Conservation (phyloP, 2,113 vertebrate genomes). For the Neogobius melanostomus region DNA sequence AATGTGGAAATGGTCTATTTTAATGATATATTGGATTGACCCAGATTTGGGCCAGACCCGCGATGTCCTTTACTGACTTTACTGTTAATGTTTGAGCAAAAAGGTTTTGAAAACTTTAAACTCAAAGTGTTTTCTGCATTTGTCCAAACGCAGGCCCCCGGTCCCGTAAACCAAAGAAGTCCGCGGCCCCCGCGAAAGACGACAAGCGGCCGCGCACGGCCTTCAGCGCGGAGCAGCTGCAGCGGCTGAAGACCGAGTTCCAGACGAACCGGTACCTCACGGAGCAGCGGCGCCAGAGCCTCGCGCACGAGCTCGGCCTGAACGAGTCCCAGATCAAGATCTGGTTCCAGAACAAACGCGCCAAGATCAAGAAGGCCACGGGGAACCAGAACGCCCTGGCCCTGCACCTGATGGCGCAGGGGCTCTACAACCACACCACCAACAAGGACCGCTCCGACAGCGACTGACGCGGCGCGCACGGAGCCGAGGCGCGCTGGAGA, state of each 20-base stretch:
- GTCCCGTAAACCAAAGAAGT: conserved; percentile 87
- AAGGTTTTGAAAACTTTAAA: too few species aligned
- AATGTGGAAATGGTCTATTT: too few species aligned
- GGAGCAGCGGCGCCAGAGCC: conserved; percentile 83
- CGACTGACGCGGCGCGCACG: conserved; percentile 51
- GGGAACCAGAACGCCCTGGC: conserved; percentile 85
- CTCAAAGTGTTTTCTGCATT: not conserved
- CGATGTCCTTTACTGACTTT: too few species aligned
- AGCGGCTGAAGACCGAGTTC: conserved; percentile 85
- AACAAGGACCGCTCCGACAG: conserved; percentile 90
- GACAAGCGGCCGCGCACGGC: conserved; percentile 90
- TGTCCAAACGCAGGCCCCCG: conserved; percentile 80
- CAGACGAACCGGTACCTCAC: conserved; percentile 89
- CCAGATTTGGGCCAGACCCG: too few species aligned
- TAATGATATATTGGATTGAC: too few species aligned
- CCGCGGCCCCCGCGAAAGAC: conserved; percentile 66
- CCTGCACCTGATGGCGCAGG: conserved; percentile 87
- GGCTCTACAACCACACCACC: conserved; percentile 87
- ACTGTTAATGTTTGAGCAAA: too few species aligned
- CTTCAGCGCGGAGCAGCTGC: conserved; percentile 88
- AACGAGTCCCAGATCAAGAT: conserved; percentile 94
- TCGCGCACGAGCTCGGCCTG: conserved; percentile 85
- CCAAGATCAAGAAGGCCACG: conserved; percentile 89
- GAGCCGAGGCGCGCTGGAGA: not conserved
- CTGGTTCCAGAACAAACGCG: conserved; percentile 94